phyloP scores from a whole-genome alignment of 2,888 invertebrate species.

The Eudasyphora cyanicolor region DNA sequence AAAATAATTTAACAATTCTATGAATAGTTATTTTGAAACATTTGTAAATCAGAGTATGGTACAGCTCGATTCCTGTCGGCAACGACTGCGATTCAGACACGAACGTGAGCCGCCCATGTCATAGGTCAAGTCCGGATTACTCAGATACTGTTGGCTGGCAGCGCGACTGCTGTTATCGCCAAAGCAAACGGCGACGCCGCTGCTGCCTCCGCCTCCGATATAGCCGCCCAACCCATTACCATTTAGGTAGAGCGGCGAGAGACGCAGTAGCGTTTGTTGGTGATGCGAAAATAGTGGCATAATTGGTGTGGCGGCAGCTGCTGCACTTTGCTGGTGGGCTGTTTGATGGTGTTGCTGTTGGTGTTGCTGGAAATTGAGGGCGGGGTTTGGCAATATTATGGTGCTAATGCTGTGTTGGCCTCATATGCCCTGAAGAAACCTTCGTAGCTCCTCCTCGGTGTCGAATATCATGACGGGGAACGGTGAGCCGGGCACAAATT shows the following conservation, averaged over 20 bases:
- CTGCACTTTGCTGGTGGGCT: slow-evolving; percentile 53
- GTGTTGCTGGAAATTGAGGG: slow-evolving; percentile 63
- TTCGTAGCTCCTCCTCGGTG: slow-evolving; percentile 95
- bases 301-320: slow-evolving; percentile 58
- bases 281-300: slow-evolving; percentile 60
- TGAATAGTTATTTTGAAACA: not conserved
- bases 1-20: slow-evolving; percentile 35
- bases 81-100: slow-evolving; percentile 68
- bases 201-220: slow-evolving; percentile 32
- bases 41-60: slow-evolving; percentile 64
- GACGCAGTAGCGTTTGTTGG: slow-evolving; percentile 65
- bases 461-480: slow-evolving; percentile 99
- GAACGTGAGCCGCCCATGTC: slow-evolving; percentile 68
- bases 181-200: slow-evolving; percentile 29
- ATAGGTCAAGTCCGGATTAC: slow-evolving; percentile 69
- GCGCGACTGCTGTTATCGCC: slow-evolving; percentile 59
- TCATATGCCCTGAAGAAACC: slow-evolving; percentile 82
- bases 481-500: slow-evolving; percentile 98
- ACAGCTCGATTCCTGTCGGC: slow-evolving; percentile 66
- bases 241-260: slow-evolving; percentile 64
- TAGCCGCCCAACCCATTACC: slow-evolving; percentile 44
- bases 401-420: slow-evolving; percentile 75
- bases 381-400: slow-evolving; percentile 75
- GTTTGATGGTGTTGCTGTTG: slow-evolving; percentile 54
- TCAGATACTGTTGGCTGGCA: slow-evolving; percentile 68